Conservation (phyloP, 2,888 invertebrate genomes). For the Aquatica leii region DNA sequence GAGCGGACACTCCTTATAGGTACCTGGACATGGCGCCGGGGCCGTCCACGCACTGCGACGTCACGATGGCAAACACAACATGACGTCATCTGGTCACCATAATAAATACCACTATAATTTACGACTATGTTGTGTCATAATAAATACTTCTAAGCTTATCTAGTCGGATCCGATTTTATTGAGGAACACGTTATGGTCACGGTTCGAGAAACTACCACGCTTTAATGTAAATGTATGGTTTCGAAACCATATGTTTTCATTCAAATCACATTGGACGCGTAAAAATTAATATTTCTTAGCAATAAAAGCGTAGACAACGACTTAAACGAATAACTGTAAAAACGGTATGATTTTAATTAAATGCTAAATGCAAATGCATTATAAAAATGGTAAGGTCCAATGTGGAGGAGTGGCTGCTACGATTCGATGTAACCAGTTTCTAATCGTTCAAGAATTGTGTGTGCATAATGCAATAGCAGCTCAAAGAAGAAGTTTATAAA, state of each 20-base stretch:
- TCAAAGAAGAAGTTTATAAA: slow-evolving; percentile 48
- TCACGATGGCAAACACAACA: slow-evolving; percentile 38
- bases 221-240: slow-evolving; percentile 21
- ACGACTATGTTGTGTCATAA: slow-evolving; percentile 32
- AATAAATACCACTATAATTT: slow-evolving; percentile 35
- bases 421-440: slow-evolving; percentile 56
- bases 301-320: slow-evolving; percentile 17
- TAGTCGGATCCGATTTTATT: slow-evolving; percentile 34
- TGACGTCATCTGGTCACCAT: slow-evolving; percentile 36
- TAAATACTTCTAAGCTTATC: slow-evolving; percentile 29
- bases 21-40: slow-evolving; percentile 51
- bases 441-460: slow-evolving; percentile 54
- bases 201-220: slow-evolving; percentile 29
- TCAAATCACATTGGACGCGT: slow-evolving; percentile 18
- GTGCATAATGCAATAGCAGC: slow-evolving; percentile 57
- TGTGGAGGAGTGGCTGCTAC: slow-evolving; percentile 52
- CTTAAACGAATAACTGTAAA: slow-evolving; percentile 18
- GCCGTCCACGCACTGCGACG: slow-evolving; percentile 50
- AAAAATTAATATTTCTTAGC: slow-evolving; percentile 20
- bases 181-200: slow-evolving; percentile 37
- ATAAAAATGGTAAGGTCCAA: slow-evolving; percentile 43
- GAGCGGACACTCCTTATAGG: slow-evolving; percentile 53
- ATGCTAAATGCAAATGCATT: slow-evolving; percentile 46
- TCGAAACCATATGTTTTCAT: slow-evolving; percentile 16
- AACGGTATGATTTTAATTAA: slow-evolving; percentile 37